Evolutionary conservation across 2,888 invertebrate species (phyloP), one percentile per base, ranked within the genome.

Genomic region (Phoronis australis): DNA sequence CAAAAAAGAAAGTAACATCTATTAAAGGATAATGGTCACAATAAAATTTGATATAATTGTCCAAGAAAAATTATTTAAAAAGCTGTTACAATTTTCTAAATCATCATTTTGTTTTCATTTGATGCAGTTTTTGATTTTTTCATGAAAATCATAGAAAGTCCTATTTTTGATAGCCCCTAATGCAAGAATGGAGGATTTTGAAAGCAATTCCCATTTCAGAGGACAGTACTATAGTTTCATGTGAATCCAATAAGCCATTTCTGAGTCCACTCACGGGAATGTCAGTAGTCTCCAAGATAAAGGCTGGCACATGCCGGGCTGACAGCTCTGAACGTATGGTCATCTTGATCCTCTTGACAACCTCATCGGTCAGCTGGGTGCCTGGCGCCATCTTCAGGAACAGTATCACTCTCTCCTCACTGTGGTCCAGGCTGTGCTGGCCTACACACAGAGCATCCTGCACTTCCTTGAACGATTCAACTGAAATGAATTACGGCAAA

Each of bases 401-500:
- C 35, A 83, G 69, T 2, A 83, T 62, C 4, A 83, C 82, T 38
- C 80, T 65, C 65, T 83, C 82, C 54, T 82, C 81, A 12, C 69
- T 68, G 24, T 70, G 73, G 47, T 73, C 70, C 3, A 57, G 60
- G 58, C 75, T 77, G 23, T 68, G 60, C 65, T 82, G 80, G 4
- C 78, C 79, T 5, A 82, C 81, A 56, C 82, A 82, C 37, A 83
- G 71, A 54, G 79, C 79, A 65, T 82, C 82, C 12, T 73, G 70
- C 2, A 82, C 73, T 61, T 81, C 81, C 46, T 75, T 73, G 59
- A 81, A 79, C 12, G 71, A 64, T 52, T 82, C 81, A 26, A 82
- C 79, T 79, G 62, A 2, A 64, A 65, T 46, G n/a, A n/a, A n/a
- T n/a, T n/a, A n/a, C n/a, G n/a, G n/a, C n/a, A n/a, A n/a, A n/a